A percentile compares a stretch with the other conserved stretches of the same genome.
Conservation (phyloP, 2,113 vertebrate species). For the Illadopsis cleaveri region DNA sequence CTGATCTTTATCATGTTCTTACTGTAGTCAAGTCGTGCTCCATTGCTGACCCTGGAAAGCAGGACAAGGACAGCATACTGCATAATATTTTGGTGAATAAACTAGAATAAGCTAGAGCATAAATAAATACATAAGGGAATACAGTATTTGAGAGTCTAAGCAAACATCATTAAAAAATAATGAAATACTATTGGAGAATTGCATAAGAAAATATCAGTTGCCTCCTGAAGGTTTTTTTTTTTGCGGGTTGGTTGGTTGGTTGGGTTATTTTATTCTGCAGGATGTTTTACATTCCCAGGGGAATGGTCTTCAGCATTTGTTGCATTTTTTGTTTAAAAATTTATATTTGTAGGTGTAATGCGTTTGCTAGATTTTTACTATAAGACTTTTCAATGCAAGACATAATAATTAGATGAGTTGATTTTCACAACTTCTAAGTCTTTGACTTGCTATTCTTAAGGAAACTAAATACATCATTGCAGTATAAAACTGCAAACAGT, state of each 20-base stretch:
- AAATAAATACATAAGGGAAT: not conserved
- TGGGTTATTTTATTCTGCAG: not conserved
- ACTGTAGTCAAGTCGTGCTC: not conserved
- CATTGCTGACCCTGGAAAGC: not conserved
- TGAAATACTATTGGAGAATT: not conserved
- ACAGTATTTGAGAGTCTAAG: not conserved
- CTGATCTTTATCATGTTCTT: not conserved
- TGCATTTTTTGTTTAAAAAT: not conserved
- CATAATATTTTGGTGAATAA: not conserved
- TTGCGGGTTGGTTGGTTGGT: not conserved
- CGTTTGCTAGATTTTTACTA: not conserved
- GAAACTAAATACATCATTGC: not conserved
- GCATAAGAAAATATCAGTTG: not conserved
- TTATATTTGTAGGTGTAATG: not conserved
- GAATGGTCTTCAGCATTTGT: not conserved
- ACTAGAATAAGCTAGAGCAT: not conserved
- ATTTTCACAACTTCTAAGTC: not conserved
- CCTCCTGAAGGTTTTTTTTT: not conserved
- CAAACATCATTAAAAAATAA: not conserved
- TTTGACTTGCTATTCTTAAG: not conserved
- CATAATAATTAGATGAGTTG: not conserved
- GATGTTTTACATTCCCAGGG: not conserved
- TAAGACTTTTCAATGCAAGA: not conserved
- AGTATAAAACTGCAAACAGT: not conserved
- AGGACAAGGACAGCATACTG: not conserved